phyloP scores from a whole-genome alignment of 2,888 invertebrate species.

The Megaustenia siamemsis region DNA sequence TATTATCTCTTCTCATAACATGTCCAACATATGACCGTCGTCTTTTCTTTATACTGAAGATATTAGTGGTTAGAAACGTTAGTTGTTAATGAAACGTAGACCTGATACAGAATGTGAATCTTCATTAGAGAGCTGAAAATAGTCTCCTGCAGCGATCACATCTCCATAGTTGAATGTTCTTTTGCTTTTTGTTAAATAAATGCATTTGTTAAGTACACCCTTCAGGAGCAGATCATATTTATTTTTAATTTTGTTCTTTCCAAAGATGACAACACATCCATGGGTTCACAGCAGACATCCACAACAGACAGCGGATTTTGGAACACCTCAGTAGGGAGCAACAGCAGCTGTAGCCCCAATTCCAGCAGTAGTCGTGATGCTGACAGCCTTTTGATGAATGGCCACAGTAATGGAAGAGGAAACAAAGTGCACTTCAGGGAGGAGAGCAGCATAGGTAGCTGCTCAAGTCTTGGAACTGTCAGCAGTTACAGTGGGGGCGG shows the following conservation, averaged over 20 bases:
- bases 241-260: neutral
- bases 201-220: too few species aligned
- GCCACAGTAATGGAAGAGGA: slow-evolving; percentile 50
- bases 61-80: too few species aligned
- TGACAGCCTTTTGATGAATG: neutral
- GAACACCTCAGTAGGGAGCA: slow-evolving; percentile 54
- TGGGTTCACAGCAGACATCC: slow-evolving; percentile 65
- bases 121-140: too few species aligned
- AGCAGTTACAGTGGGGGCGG: slow-evolving; percentile 66
- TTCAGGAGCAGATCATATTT: too few species aligned
- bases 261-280: slow-evolving; percentile 63
- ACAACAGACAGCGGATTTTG: slow-evolving; percentile 71
- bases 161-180: too few species aligned
- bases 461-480: slow-evolving; percentile 73
- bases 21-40: too few species aligned
- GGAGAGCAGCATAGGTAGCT: slow-evolving; percentile 70
- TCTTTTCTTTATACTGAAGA: too few species aligned
- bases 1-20: too few species aligned
- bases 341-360: slow-evolving; percentile 23
- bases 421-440: slow-evolving; percentile 65
- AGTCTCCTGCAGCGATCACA: too few species aligned
- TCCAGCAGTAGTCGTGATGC: neutral
- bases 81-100: too few species aligned
- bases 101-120: too few species aligned
- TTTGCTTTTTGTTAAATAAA: too few species aligned